Evolutionary conservation across 30 jellyfish, hydroid and myxozoan species (phyloP), one percentile per base, ranked within the genome.

Genomic region (Turritopsis rubra): DNA sequence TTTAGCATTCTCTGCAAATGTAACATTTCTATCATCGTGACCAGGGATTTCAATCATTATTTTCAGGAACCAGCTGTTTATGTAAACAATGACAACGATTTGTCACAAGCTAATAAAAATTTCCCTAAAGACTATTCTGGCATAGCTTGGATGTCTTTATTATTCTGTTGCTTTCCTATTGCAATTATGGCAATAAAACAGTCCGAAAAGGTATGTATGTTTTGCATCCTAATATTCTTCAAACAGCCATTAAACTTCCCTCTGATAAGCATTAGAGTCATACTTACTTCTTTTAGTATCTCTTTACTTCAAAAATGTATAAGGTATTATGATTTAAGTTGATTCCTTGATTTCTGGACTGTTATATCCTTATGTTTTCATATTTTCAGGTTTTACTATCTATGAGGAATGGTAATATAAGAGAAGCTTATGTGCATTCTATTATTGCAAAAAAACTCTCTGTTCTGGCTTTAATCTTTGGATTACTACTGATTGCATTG

Each of bases 101-200:
- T 3, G 4, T 66, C 29, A 66, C 76, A 74, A 74, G 82, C 16
- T 4, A 13, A 20, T 23, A 26, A 78, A 52, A 23, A 29, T 9
- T 21, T 78, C 28, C 85, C 85, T 21, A 21, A n/a, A n/a, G 79
- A 78, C 1, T 53, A 78, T 78, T 13, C 79, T 78, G 85, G 85
- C 27, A 18, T 29, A 18, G 88, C 88, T 13, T 82, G 88, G 88
- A 74, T 82, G 82, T 82, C 88, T 23, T 30, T 28, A 23, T 28
- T 82, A 54, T 82, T 82, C 30, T 82, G 88, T 72, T 82, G 88
- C 21, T 28, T 65, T 29, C 88, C 88, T 16, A 30, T 82, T 30
- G 19, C 85, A 13, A 22, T 29, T 1, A 65, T 54, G 26, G 88
- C 88, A 18, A 71, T 82, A 7, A 23, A 8, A 21, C 52, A 82